Conservation (phyloP, 2,113 vertebrate species). For the Orthonyx spaldingii region DNA sequence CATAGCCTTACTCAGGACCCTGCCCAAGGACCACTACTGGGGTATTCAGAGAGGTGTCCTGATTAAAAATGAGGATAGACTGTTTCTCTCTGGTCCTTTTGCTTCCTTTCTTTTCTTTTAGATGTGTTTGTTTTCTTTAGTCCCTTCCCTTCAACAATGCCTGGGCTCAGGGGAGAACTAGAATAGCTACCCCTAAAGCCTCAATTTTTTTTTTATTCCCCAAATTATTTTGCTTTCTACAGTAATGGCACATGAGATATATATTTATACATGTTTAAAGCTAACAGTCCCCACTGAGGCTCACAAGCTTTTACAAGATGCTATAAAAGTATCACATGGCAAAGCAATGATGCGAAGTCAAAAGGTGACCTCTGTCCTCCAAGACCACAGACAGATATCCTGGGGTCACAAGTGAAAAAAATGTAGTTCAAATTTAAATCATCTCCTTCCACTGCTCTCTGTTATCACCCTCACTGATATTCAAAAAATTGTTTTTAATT, state of each 20-base stretch:
- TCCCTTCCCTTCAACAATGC: not conserved
- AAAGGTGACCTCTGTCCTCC: not conserved
- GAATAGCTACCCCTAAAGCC: not conserved
- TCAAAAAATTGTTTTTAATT: not conserved
- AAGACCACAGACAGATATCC: not conserved
- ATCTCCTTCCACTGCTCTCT: not conserved
- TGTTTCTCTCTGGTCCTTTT: not conserved
- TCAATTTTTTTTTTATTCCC: not conserved
- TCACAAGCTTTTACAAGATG: not conserved
- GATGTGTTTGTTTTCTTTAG: not conserved
- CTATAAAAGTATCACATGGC: not conserved
- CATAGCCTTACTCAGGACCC: not conserved
- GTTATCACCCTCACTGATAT: not conserved
- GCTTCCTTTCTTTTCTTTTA: not conserved
- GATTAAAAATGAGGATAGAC: not conserved
- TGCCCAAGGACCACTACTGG: not conserved
- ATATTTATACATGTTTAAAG: not conserved
- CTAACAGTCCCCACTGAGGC: not conserved
- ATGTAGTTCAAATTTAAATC: not conserved
- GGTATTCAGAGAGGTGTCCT: not conserved
- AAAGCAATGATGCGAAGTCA: not conserved
- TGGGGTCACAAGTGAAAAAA: not conserved
- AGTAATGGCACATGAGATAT: not conserved
- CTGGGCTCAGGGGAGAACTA: not conserved
- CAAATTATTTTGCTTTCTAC: not conserved